Percentiles rank a stretch among this genome's conserved stretches.
These are phyloP conservation scores for Eupithecia insigniata DNA, from an alignment of 2,888 invertebrate genomes.

Conservation along the genomic window DNA sequence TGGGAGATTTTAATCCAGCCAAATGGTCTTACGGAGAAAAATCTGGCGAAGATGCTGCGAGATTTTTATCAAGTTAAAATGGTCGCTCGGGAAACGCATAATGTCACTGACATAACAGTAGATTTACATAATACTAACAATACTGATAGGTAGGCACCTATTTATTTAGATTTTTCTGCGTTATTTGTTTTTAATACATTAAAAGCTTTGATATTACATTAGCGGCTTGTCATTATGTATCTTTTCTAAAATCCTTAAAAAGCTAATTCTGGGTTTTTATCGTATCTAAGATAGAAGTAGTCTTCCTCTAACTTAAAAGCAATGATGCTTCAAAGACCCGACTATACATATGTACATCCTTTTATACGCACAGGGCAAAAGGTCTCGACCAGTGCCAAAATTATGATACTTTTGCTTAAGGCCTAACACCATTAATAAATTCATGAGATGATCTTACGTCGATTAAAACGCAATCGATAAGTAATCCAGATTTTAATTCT, in stretches of 20 bases:
- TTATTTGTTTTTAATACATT: too few species aligned
- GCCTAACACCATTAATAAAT: constrained; percentile 76
- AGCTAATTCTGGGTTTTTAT: not conserved
- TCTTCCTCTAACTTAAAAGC: not conserved
- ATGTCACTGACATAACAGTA: not conserved
- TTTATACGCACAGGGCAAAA: constrained; percentile 65
- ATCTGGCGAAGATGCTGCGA: not conserved
- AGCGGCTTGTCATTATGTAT: too few species aligned
- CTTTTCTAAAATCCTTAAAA: not conserved
- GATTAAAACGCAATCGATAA: constrained; percentile 47
- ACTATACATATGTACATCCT: constrained; percentile 65
- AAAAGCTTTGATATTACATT: too few species aligned
- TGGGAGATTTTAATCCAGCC: constrained; percentile 27
- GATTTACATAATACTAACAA: not conserved
- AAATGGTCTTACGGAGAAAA: not conserved
- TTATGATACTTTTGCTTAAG: constrained; percentile 75
- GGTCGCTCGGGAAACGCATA: not conserved
- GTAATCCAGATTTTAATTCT: constrained; percentile 47
- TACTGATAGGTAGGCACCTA: too few species aligned
- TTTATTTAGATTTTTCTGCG: too few species aligned
- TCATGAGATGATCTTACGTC: constrained; percentile 56
- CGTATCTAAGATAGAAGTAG: not conserved
- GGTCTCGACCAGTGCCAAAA: constrained; percentile 72
- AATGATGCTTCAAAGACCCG: not conserved
- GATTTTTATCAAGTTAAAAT: not conserved